Base-by-base conservation (phyloP, 2,797 vertebrate genomes). In the Alosa sapidissima region DNA sequence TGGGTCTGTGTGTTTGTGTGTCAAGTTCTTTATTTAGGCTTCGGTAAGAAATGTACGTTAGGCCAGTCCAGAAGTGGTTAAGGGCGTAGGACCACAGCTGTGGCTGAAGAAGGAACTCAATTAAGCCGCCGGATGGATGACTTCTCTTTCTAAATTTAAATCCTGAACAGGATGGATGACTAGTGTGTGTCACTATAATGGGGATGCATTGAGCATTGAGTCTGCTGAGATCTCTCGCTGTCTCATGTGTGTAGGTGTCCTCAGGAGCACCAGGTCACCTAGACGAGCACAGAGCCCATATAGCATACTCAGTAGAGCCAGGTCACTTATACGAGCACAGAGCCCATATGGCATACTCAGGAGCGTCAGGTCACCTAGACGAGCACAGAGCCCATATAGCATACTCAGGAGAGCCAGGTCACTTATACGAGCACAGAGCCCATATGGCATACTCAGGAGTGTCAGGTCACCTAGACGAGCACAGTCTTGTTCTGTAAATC, bases 131-230 rank as follows among this genome's bases (percentile, higher is more conserved):
- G 16, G 72, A 78, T 10, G 19, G 41, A 78, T 78, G 72, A 78
- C 72, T 19, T 78, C 72, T 78, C 16, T 2, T n/a, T 78, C 72
- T 78, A 78, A 78, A 45, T 21, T 78, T 78, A 78, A 21, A 78
- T 36, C 36, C 72, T 78, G 41, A 41, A 45, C 3, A 41, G 36
- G 68, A 75, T 8, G 36, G 33, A 47, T 78, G 72, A 78, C 72
- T 78, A 19, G 19, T 21, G 36, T 47, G 72, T 78, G 16, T 78
- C 36, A 45, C 36, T 47, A 47, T 78, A 7, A 78, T 7, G 36
- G 41, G 41, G 36, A 28, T 28, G 28, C 28, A 28, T 28, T 28
- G 28, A 28, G 28, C 28, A 28, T 28, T 28, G 28, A 28, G 28
- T 28, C 28, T 28, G 28, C 28, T 28, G 28, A 28, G 28, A 28